A percentile compares a stretch with the other conserved stretches of the same genome.
Evolutionary conservation across 2,888 invertebrate genomes (phyloP).

Genomic region (Apotomis turbidana): DNA sequence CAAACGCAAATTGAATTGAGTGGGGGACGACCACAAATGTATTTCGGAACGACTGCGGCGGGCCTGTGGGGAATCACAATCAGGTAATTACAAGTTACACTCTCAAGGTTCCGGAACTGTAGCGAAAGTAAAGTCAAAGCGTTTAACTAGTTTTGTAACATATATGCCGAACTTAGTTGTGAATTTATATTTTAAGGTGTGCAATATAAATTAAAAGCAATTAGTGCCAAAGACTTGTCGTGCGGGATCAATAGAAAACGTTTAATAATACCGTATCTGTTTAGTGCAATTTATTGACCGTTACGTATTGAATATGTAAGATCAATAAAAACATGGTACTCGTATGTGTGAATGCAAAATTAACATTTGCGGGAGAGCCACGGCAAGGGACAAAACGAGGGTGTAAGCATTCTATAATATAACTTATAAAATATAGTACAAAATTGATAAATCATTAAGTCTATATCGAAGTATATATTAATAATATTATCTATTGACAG

Average conservation of each 20-base stretch:
- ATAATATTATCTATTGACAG: constrained; percentile 10
- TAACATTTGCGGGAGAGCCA: constrained; percentile 12
- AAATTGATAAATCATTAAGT: constrained; percentile 10
- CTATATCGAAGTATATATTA: background rate
- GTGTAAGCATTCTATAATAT: background rate
- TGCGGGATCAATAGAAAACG: constrained; percentile 1
- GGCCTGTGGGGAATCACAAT: constrained; percentile 32
- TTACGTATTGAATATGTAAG: constrained; percentile 10
- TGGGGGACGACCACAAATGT: constrained; percentile 19
- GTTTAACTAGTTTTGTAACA: background rate
- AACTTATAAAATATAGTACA: constrained; percentile 18
- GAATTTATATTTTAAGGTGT: background rate
- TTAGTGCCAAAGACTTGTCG: background rate
- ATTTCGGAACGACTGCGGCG: constrained; percentile 18
- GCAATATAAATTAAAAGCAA: constrained; percentile 3
- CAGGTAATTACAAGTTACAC: constrained; percentile 10
- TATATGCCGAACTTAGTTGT: constrained; percentile 12
- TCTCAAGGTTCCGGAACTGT: background rate
- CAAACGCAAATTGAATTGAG: constrained; percentile 29
- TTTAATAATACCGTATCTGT: constrained; percentile 8
- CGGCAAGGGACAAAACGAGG: background rate
- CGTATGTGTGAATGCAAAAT: constrained; percentile 1
- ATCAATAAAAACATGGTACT: constrained; percentile 19
- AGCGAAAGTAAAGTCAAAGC: background rate
- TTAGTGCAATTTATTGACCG: constrained; percentile 12